Conservation (phyloP, 2,888 invertebrate species). For the Cylloceria caligata region DNA sequence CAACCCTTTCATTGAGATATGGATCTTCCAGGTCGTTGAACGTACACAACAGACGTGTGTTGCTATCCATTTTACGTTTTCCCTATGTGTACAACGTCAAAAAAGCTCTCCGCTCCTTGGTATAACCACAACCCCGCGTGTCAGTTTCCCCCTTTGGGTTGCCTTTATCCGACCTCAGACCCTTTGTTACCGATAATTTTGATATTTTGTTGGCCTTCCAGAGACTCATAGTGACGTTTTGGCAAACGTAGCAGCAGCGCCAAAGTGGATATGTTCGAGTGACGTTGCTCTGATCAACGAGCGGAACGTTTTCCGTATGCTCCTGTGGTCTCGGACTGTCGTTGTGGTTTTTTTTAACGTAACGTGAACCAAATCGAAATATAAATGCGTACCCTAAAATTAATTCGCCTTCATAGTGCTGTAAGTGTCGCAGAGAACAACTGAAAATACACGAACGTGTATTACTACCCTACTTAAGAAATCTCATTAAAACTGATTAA, state of each 20-base stretch:
- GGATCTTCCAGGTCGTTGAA: constrained; percentile 82
- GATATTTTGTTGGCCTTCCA: constrained; percentile 70
- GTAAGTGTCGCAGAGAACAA: no score
- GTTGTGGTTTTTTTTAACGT: constrained; percentile 20
- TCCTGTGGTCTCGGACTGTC: constrained; percentile 22
- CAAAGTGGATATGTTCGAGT: constrained; percentile 66
- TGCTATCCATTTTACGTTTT: constrained; percentile 54
- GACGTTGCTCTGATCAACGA: constrained; percentile 61
- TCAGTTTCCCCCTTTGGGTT: constrained; percentile 30
- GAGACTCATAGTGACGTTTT: constrained; percentile 71
- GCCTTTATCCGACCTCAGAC: constrained; percentile 52
- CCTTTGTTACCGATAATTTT: constrained; percentile 74
- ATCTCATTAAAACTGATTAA: no score
- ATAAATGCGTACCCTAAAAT: no score
- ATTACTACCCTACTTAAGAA: no score
- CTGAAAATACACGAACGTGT: no score
- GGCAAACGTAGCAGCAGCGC: constrained; percentile 67
- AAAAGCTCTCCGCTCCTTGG: constrained; percentile 74
- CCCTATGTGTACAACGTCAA: constrained; percentile 70
- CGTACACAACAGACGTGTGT: constrained; percentile 77
- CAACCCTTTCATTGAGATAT: constrained; percentile 80
- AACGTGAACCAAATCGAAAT: constrained; percentile 30
- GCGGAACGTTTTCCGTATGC: constrained; percentile 54
- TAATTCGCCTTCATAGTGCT: no score
- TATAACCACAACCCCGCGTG: constrained; percentile 71